phyloP scores from a whole-genome alignment of 2,888 invertebrate species.

The Schizotus pectinicornis region DNA sequence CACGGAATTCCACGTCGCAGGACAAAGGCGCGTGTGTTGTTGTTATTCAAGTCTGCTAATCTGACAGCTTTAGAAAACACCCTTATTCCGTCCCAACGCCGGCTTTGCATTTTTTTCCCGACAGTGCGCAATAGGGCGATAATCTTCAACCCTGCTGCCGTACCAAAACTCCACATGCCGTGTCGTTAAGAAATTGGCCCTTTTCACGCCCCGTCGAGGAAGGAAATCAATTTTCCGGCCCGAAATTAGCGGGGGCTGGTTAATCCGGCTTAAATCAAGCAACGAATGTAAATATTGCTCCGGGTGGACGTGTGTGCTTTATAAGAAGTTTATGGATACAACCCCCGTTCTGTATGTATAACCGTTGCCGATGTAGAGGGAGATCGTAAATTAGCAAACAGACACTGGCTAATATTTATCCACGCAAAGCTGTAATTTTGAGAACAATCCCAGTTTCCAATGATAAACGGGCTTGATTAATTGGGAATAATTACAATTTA shows the following conservation, averaged over 20 bases:
- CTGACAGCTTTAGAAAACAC: conserved; percentile 24
- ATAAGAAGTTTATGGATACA: too few relatives aligned
- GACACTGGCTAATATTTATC: conserved; percentile 30
- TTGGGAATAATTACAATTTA: conserved; percentile 31
- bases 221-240: too few relatives aligned
- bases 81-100: conserved; percentile 21
- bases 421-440: conserved; percentile 32
- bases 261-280: too few relatives aligned
- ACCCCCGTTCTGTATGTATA: not conserved
- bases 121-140: conserved; percentile 16
- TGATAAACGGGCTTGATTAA: conserved; percentile 29
- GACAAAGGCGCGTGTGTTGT: conserved; percentile 20
- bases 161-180: too few relatives aligned
- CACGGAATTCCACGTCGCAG: conserved; percentile 11
- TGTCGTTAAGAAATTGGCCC: too few relatives aligned
- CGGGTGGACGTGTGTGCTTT: not conserved
- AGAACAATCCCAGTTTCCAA: conserved; percentile 25
- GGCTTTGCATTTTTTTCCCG: conserved; percentile 23
- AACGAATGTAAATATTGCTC: too few relatives aligned
- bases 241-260: too few relatives aligned
- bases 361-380: not conserved
- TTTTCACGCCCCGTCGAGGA: too few relatives aligned
- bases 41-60: conserved; percentile 24
- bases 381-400: conserved; percentile 26
- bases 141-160: conserved; percentile 14